These are phyloP conservation scores for Brachyistius frenatus DNA, from an alignment of 2,113 vertebrate genomes.

Conservation along the genomic window DNA sequence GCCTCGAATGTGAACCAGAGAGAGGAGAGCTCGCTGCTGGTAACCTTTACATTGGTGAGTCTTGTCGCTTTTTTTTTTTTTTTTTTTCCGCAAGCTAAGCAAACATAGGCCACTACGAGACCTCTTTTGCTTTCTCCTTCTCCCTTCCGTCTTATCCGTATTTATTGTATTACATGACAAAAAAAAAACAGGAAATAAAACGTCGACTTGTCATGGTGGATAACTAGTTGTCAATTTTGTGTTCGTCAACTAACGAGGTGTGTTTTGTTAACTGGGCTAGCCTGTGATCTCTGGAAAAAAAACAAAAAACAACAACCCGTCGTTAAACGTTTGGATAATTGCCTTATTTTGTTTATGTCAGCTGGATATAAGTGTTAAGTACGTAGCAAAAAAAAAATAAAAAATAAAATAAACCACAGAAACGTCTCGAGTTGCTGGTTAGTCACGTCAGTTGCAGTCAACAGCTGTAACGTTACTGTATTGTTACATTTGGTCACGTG, in stretches of 20 bases:
- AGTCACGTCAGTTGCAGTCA: slow-evolving; percentile 5
- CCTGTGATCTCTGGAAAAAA: not conserved
- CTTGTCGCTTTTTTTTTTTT: slow-evolving; percentile 49
- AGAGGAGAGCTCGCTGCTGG: slow-evolving; percentile 76
- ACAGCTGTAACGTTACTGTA: slow-evolving; percentile 49
- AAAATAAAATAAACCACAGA: not conserved
- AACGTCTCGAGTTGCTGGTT: not conserved
- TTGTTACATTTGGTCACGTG: slow-evolving; percentile 38
- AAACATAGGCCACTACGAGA: slow-evolving; percentile 60
- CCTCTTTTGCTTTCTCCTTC: slow-evolving; percentile 3
- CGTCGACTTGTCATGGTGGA: not conserved
- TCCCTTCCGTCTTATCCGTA: not conserved
- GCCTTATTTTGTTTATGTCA: not conserved
- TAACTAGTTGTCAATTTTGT: slow-evolving; percentile 27
- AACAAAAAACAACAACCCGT: not conserved
- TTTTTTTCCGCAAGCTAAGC: slow-evolving; percentile 66
- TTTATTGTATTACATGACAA: slow-evolving; percentile 4
- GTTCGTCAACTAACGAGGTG: slow-evolving; percentile 12
- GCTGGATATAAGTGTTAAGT: not conserved
- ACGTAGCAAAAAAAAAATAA: not conserved
- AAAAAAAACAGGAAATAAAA: not conserved
- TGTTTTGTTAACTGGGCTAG: slow-evolving; percentile 49
- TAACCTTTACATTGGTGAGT: slow-evolving; percentile 82
- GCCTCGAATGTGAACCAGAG: slow-evolving; percentile 74
- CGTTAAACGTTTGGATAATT: not conserved